Base-by-base conservation (phyloP, 1,140 invertebrate genomes). In the Pogonus chalceus region DNA sequence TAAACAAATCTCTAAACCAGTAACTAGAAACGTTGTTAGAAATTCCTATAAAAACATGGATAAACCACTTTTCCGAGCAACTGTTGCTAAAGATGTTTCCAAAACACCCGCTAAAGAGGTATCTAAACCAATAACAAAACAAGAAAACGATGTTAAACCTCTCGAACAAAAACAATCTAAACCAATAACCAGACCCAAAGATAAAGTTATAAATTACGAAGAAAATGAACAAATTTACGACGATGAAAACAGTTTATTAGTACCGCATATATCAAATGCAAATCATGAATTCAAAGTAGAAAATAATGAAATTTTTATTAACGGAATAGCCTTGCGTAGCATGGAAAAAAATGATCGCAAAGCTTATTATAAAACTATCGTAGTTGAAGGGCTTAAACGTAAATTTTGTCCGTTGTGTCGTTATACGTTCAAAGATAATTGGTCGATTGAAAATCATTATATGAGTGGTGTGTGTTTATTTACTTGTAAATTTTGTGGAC, bases 361-460 rank as follows among this genome's bases (percentile, higher is more conserved):
- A 35, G 21, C 53, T 1, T 60, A 63, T 22, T 69, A 65, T 46
- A 61, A 63, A 49, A 61, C 58, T 14, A 62, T 68, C 51, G 54
- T 56, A 35, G 56, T 69, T 1, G 58, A 60, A 20, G 67, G 67
- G 1, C 59, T 65, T 2, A 69, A 65, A 43, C 61, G 65, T 46
- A 64, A 67, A 49, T 69, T 69, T 52, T 70, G 68, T 50, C 55
- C 62, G 1, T 48, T 70, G 18, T 70, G 68, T 55, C 55, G 66
- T 24, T 43, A 68, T 35, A 67, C 65, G 16, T 70, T 69, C 49
- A 70, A 69, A 51, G 68, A 70, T 50, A 70, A 69, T 35, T 70
- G 68, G 68, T 64, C 67, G 2, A 70, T 70, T 4, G 68, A 70
- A 47, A 60, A 58, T 2, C 68, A 70, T 53, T 70, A 68, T 51